These are phyloP conservation scores for Cydia amplana DNA, from an alignment of 1,140 invertebrate genomes.

Conservation along the genomic window DNA sequence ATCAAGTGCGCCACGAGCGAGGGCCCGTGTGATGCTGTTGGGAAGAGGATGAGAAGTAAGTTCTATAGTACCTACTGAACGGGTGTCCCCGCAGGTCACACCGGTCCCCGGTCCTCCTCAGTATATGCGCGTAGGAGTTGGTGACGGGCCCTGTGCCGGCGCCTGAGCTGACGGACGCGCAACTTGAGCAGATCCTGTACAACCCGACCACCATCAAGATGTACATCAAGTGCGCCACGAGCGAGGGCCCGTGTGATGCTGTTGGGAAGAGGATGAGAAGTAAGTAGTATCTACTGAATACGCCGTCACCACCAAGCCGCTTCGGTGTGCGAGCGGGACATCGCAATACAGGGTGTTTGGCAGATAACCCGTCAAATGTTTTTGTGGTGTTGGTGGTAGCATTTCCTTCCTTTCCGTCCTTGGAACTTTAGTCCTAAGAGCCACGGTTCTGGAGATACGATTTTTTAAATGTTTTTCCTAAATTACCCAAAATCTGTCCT, in stretches of 20 bases:
- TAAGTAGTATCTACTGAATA: conserved; percentile 48
- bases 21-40: conserved; percentile 84
- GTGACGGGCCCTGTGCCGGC: conserved; percentile 46
- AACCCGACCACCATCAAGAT: conserved; percentile 83
- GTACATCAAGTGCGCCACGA: conserved; percentile 84
- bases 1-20: conserved; percentile 85
- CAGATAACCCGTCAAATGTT: no score
- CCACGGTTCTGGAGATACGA: no score
- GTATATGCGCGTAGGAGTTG: conserved; percentile 12
- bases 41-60: conserved; percentile 80
- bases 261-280: conserved; percentile 81
- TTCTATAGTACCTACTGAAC: no score
- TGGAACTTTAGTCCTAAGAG: no score
- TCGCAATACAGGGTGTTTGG: no score
- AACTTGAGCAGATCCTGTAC: conserved; percentile 82
- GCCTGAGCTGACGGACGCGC: conserved; percentile 82
- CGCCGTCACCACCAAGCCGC: no score
- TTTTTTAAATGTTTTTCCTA: no score
- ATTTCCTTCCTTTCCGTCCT: no score
- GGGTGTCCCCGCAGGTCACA: background rate
- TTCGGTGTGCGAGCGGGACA: no score
- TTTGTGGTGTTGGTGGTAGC: no score
- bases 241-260: conserved; percentile 85
- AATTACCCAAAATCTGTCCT: no score
- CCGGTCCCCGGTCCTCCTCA: background rate